A percentile compares a stretch with the other conserved stretches of the same genome.
These are phyloP conservation scores for Achatina immaculata DNA, from an alignment of 1,140 invertebrate genomes.

Conservation along the genomic window DNA sequence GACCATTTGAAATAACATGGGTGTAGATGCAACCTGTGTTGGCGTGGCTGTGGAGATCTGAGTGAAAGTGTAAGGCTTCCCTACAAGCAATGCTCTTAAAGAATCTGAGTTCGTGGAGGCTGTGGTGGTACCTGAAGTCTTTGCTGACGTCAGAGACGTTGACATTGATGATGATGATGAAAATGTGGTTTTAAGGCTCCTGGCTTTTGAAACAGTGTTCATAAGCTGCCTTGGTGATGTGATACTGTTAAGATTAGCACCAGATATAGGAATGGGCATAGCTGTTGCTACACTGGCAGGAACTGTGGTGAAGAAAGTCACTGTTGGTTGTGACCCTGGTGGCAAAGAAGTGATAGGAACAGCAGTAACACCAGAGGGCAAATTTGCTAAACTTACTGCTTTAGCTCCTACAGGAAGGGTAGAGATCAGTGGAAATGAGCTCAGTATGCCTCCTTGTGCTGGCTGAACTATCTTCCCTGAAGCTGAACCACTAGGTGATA, in stretches of 20 bases:
- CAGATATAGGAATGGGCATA: slow-evolving; percentile 4
- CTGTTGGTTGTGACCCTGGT: slow-evolving; percentile 7
- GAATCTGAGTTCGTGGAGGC: slow-evolving; percentile 29
- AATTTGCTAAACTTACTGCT: slow-evolving; percentile 26
- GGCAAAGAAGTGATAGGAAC: slow-evolving; percentile 19
- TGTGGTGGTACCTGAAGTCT: not conserved
- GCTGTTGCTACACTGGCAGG: not conserved
- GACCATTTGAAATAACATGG: slow-evolving; percentile 36
- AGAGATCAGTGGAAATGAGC: slow-evolving; percentile 27
- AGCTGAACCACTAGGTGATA: not conserved
- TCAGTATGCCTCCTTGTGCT: not conserved
- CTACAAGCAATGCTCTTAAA: slow-evolving; percentile 36
- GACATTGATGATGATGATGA: not conserved
- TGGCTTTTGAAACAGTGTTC: not conserved
- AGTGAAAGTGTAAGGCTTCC: slow-evolving; percentile 23
- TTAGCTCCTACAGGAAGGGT: slow-evolving; percentile 31
- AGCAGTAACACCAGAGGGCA: slow-evolving; percentile 13
- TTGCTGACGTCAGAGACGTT: not conserved
- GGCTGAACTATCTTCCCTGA: not conserved
- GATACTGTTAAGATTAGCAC: not conserved
- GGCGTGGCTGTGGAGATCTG: not conserved
- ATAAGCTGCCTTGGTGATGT: slow-evolving; percentile 7
- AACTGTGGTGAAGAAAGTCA: slow-evolving; percentile 25
- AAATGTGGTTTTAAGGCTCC: not conserved
- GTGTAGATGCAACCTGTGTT: slow-evolving; percentile 12